Base-by-base conservation (phyloP, 1,140 invertebrate genomes). In the Cardiocondyla obscurior region DNA sequence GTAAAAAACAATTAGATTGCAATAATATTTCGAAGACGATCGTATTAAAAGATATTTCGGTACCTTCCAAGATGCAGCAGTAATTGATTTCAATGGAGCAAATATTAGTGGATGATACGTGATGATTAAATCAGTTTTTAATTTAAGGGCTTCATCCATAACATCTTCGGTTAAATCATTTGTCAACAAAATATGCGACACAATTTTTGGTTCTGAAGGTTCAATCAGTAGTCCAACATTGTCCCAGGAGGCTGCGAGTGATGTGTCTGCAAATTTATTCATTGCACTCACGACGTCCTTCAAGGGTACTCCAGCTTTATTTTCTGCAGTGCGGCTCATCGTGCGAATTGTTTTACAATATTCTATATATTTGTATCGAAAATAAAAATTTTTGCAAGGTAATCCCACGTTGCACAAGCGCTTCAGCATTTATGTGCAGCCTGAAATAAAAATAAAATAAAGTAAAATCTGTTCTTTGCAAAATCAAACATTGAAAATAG, bases 61-160 rank as follows among this genome's bases (percentile, higher is more conserved):
- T 94, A 98, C 97, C 95, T 98, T 96, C 98, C 97, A 97, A 33
- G 93, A 93, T 10, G 88, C 88, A 46, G 92, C 94, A 16, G 96
- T 96, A 44, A 99, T 94, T 58, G 96, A 95, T 91, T 98, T 99
- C 25, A 99, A 85, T 6, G 97, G 95, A 22, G 94, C 93, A 93
- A 99, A 99, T 90, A 99, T 97, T 19, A 98, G 98, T 14, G 99
- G 99, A 96, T 99, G 99, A 93, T 99, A 99, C 0, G 98, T 97
- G 46, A 99, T 95, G 83, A 99, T 98, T 90, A 99, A 91, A 92
- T 98, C 95, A 60, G 95, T 95, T 14, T 95, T 94, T 30, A 95
- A 91, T 2, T 95, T 88, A 25, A 97, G 87, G 6, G 98, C 98
- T 95, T 99, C 98, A 25, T 97, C 91, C 90, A 99, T 95, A 0